Conservation (phyloP, 2,797 vertebrate species). For the Hozukius guyotensis region DNA sequence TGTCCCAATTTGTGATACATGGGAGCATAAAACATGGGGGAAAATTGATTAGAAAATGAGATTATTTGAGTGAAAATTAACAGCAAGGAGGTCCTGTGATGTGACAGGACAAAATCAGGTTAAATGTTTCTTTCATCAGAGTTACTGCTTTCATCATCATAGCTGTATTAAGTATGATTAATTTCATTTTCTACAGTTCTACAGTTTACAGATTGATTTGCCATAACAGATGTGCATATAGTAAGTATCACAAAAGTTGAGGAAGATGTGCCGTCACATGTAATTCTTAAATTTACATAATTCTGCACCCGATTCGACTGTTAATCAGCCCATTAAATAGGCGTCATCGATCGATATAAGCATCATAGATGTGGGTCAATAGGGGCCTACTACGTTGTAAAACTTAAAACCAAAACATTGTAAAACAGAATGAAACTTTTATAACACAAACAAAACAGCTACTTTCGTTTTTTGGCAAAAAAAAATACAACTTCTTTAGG, state of each 20-base stretch:
- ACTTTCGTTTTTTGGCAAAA: no score
- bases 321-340: no score
- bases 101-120: neutral
- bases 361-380: no score
- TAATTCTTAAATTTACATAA: neutral
- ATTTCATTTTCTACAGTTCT: neutral
- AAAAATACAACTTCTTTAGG: no score
- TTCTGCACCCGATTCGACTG: rapidly evolving
- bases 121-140: neutral
- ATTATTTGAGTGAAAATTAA: no score
- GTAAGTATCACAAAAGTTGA: neutral
- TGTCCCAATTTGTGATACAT: neutral
- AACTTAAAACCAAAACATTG: no score
- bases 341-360: rapidly evolving
- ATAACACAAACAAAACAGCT: no score
- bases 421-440: no score
- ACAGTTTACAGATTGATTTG: neutral
- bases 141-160: neutral
- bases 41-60: no score
- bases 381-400: no score
- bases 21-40: no score
- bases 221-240: neutral
- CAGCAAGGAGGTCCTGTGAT: neutral
- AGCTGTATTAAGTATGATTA: neutral
- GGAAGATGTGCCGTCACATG: neutral